A percentile compares a stretch with the other conserved stretches of the same genome.
Evolutionary conservation across 2,797 vertebrate species (phyloP).

Genomic region (Enteromius viviparus): DNA sequence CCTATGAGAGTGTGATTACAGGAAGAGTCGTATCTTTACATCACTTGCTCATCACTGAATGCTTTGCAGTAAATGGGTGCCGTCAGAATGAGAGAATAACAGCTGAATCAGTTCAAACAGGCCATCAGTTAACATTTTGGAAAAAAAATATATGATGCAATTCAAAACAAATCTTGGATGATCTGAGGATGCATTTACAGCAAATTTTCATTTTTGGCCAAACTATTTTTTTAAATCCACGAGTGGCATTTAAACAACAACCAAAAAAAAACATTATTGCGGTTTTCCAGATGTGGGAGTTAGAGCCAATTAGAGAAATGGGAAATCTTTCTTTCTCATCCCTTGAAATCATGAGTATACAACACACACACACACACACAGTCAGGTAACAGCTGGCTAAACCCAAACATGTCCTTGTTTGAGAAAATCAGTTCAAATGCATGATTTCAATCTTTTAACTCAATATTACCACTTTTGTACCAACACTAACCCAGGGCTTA

Average conservation of each 20-base stretch:
- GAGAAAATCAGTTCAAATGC: not conserved
- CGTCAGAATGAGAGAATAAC: not conserved
- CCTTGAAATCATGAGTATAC: not conserved
- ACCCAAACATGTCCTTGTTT: not conserved
- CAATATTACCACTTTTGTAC: not conserved
- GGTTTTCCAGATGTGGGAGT: too few species aligned
- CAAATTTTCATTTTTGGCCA: too few species aligned
- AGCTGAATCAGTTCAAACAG: not conserved
- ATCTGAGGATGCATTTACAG: too few species aligned
- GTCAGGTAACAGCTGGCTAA: not conserved
- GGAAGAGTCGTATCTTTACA: not conserved
- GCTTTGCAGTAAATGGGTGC: not conserved
- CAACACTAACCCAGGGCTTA: not conserved
- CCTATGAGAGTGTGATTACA: not conserved
- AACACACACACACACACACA: not conserved
- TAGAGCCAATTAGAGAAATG: too few species aligned
- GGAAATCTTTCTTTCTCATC: too few species aligned
- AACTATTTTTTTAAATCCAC: too few species aligned
- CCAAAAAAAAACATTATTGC: too few species aligned
- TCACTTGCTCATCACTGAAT: not conserved
- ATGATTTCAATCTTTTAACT: not conserved
- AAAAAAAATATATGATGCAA: too few species aligned
- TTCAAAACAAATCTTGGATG: too few species aligned
- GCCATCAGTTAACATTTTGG: not conserved
- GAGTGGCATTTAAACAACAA: too few species aligned